phyloP scores from a whole-genome alignment of 92 coral and sea anemone genomes.

The Zoanthus sansibaricus region DNA sequence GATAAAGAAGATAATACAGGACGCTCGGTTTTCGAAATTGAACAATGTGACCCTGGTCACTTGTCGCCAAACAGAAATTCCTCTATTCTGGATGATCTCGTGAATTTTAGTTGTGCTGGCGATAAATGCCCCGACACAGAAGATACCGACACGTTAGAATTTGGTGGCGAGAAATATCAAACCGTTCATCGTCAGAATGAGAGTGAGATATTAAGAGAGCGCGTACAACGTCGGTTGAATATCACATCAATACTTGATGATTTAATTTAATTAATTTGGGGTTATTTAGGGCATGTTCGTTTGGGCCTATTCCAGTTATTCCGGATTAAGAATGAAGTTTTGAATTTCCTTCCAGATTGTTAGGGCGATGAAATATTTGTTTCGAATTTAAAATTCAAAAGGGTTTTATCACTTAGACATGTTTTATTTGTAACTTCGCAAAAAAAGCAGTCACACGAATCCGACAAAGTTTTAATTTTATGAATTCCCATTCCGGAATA shows the following conservation, averaged over 20 bases:
- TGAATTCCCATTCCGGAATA: too few species aligned
- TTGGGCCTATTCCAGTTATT: too few species aligned
- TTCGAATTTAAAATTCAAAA: too few species aligned
- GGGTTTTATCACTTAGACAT: too few species aligned
- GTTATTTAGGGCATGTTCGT: too few species aligned
- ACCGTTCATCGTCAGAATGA: neutral
- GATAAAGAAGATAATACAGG: neutral
- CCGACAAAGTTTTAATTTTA: too few species aligned
- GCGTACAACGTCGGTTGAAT: slow-evolving; percentile 27
- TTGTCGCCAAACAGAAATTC: neutral
- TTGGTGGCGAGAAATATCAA: neutral
- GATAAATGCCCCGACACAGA: neutral
- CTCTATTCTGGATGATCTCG: slow-evolving; percentile 27
- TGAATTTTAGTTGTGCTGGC: neutral
- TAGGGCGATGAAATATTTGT: too few species aligned
- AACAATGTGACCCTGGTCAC: neutral
- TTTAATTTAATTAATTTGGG: neutral
- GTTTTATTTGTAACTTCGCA: too few species aligned
- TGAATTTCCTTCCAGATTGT: too few species aligned
- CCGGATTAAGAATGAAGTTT: too few species aligned
- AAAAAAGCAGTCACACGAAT: too few species aligned
- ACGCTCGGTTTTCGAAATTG: neutral
- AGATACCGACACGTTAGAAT: neutral
- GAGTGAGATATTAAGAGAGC: neutral
- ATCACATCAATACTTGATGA: slow-evolving; percentile 42